phyloP scores from a whole-genome alignment of 2,797 vertebrate species.

The Rhodeus uyekii region DNA sequence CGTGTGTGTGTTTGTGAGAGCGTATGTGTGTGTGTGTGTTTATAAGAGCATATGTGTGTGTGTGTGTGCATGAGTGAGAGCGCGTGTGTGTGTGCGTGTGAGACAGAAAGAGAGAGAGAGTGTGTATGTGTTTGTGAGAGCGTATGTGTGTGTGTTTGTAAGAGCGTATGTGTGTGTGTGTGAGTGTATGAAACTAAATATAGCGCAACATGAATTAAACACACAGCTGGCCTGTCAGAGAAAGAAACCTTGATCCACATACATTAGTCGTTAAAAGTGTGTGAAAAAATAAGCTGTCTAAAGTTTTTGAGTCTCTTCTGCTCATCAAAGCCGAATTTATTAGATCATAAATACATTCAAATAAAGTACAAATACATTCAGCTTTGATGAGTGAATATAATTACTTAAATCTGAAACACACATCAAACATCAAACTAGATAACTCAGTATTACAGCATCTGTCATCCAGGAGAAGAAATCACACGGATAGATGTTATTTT shows the following conservation, averaged over 20 bases:
- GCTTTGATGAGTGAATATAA: background rate
- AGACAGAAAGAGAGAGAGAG: too few relatives aligned
- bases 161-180: background rate
- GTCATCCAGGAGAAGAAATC: background rate
- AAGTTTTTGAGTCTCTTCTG: background rate
- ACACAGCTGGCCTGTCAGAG: constrained; percentile 65
- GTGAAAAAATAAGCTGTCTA: background rate
- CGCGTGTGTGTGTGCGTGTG: background rate
- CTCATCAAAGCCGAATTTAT: background rate
- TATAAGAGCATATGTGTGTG: background rate
- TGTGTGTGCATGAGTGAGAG: background rate
- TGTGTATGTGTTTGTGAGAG: background rate
- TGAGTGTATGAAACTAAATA: constrained; percentile 48
- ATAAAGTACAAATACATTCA: too few relatives aligned
- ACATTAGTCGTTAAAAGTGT: background rate
- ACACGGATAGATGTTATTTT: constrained; percentile 38
- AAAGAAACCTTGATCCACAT: constrained; percentile 41
- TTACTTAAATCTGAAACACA: constrained; percentile 21
- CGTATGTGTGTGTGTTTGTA: constrained; percentile 8
- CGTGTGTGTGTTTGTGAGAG: background rate
- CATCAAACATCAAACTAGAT: constrained; percentile 2
- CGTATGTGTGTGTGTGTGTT: constrained; percentile 13
- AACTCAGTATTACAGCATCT: background rate
- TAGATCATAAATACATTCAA: background rate
- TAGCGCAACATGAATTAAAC: constrained; percentile 56